Evolutionary conservation across 2,888 invertebrate genomes (phyloP).

Genomic region (Apamea sordens): DNA sequence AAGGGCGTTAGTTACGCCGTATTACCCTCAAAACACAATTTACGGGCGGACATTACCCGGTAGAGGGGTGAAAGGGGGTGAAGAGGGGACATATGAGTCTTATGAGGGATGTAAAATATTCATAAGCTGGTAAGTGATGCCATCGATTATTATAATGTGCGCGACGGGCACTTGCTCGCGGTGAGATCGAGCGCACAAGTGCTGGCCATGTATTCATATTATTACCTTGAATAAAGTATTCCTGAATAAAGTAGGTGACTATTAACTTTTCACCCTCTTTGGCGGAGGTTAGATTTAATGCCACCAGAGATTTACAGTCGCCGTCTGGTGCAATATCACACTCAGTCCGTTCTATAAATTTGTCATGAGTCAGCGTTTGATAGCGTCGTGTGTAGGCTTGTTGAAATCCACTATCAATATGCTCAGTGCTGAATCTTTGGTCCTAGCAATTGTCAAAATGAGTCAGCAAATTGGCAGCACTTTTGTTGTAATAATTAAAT

Average conservation of each 20-base stretch:
- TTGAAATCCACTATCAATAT: slow-evolving; percentile 28
- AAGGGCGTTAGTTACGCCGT: slow-evolving; percentile 54
- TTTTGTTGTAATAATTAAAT: too few relatives aligned
- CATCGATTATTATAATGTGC: slow-evolving; percentile 81
- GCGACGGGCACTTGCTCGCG: slow-evolving; percentile 67
- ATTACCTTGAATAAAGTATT: slow-evolving; percentile 49
- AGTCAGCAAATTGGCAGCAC: slow-evolving; percentile 26
- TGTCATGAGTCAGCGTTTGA: slow-evolving; percentile 31
- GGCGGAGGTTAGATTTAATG: slow-evolving; percentile 32
- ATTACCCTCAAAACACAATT: slow-evolving; percentile 64
- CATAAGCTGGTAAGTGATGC: slow-evolving; percentile 80
- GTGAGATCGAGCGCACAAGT: slow-evolving; percentile 64
- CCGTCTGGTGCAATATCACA: slow-evolving; percentile 16
- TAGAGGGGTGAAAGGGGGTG: slow-evolving; percentile 34
- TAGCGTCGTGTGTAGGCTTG: slow-evolving; percentile 29
- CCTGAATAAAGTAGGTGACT: slow-evolving; percentile 42
- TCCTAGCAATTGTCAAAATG: slow-evolving; percentile 31
- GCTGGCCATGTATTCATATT: slow-evolving; percentile 56
- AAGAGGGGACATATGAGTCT: slow-evolving; percentile 63
- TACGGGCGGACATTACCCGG: slow-evolving; percentile 72
- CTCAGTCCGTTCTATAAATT: slow-evolving; percentile 5
- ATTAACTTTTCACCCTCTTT: slow-evolving; percentile 48
- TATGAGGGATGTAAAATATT: slow-evolving; percentile 78
- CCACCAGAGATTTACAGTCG: slow-evolving; percentile 5
- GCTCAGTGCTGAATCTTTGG: slow-evolving; percentile 34